Percentiles rank a stretch among this genome's conserved stretches.
Evolutionary conservation across 2,888 invertebrate species (phyloP).

Genomic region (Hyposoter didymator): DNA sequence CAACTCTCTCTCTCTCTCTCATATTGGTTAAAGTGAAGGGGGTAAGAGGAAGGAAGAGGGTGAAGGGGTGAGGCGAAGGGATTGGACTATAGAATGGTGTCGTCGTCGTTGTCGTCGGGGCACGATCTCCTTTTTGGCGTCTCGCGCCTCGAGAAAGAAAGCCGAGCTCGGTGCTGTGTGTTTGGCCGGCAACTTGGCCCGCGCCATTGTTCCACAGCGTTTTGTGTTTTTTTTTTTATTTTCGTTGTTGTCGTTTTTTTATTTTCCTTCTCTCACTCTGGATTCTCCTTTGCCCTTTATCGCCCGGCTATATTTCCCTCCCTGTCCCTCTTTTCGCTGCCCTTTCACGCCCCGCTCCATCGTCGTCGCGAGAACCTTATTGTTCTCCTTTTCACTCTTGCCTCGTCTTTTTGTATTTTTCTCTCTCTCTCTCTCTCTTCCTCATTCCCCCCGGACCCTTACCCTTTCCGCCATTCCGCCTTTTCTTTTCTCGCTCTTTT

Average conservation of each 20-base stretch:
- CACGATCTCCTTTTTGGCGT: conserved; percentile 62
- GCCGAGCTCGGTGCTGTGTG: conserved; percentile 64
- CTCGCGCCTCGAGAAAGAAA: conserved; percentile 69
- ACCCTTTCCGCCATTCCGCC: conserved; percentile 57
- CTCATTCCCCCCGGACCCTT: neutral
- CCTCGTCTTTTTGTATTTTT: neutral
- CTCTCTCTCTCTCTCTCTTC: neutral
- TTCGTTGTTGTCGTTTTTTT: conserved; percentile 47
- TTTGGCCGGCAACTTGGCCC: conserved; percentile 76
- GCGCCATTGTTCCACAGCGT: conserved; percentile 79
- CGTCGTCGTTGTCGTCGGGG: conserved; percentile 37
- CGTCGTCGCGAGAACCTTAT: conserved; percentile 77
- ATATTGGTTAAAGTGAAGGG: conserved; percentile 45
- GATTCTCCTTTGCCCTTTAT: conserved; percentile 45
- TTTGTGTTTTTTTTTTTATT: conserved; percentile 68
- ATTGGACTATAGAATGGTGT: conserved; percentile 23
- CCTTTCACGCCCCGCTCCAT: conserved; percentile 68
- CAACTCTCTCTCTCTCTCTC: conserved; percentile 66
- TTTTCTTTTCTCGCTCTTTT: conserved; percentile 71
- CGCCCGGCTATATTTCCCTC: conserved; percentile 48
- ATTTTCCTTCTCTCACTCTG: conserved; percentile 48
- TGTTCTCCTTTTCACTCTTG: conserved; percentile 71
- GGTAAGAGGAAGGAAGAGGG: neutral
- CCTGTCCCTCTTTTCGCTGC: conserved; percentile 56
- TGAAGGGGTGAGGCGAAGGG: conserved; percentile 29